Conservation (phyloP, 1,140 invertebrate genomes). For the Homarus americanus region DNA sequence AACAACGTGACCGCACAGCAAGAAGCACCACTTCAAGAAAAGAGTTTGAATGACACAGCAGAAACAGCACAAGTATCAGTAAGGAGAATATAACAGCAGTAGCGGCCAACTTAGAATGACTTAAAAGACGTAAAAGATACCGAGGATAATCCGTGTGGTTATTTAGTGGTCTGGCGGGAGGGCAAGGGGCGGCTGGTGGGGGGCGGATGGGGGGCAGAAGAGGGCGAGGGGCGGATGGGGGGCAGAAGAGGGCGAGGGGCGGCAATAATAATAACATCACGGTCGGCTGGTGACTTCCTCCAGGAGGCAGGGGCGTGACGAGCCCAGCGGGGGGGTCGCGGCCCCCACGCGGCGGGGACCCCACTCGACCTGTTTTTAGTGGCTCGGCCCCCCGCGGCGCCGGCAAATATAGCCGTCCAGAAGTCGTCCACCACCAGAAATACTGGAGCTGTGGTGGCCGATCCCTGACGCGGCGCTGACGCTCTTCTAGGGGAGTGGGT, state of each 20-base stretch:
- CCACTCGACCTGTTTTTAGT: conserved; percentile 32
- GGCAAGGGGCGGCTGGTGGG: too few species aligned
- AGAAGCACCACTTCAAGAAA: neutral
- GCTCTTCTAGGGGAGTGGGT: too few species aligned
- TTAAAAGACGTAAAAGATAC: neutral
- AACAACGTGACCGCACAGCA: too few species aligned
- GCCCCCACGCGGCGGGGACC: conserved; percentile 24
- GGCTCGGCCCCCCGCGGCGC: conserved; percentile 29
- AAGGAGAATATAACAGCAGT: neutral
- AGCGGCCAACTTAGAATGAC: too few species aligned
- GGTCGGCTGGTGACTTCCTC: conserved; percentile 32
- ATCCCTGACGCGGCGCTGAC: too few species aligned
- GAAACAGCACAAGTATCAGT: neutral
- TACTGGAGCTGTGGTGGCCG: neutral
- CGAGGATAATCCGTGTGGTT: too few species aligned
- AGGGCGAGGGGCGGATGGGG: neutral
- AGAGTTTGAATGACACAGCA: neutral
- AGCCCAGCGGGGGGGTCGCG: conserved; percentile 15
- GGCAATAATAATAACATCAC: conserved; percentile 44
- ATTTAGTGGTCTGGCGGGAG: too few species aligned
- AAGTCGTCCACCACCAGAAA: neutral
- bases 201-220: too few species aligned
- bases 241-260: neutral
- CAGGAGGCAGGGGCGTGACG: conserved; percentile 30
- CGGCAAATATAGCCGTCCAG: conserved; percentile 41